A percentile compares a stretch with the other conserved stretches of the same genome.
These are phyloP conservation scores for Paragorgia papillata DNA, from an alignment of 92 coral and sea anemone genomes.

Conservation along the genomic window DNA sequence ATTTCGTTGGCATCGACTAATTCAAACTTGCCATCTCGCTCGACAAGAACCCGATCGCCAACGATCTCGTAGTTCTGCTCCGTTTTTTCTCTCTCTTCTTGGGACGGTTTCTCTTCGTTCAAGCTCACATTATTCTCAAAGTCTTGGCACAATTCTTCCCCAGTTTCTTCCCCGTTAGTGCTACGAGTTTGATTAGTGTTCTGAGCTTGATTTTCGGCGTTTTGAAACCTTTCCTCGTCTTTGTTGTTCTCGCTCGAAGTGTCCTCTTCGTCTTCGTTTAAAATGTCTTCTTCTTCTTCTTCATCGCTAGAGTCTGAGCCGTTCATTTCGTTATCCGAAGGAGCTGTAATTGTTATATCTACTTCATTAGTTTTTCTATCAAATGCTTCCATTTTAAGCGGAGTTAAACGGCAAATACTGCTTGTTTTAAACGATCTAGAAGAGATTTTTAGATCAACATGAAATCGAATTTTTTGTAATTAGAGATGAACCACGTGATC, in stretches of 20 bases:
- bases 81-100: neutral
- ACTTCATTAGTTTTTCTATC: slow-evolving; percentile 15
- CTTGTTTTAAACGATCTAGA: neutral
- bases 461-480: neutral
- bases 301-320: neutral
- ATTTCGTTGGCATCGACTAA: slow-evolving; percentile 96
- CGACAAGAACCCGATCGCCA: slow-evolving; percentile 77
- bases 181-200: neutral
- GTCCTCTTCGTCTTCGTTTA: slow-evolving; percentile 4
- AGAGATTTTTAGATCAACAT: neutral
- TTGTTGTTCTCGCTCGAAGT: neutral
- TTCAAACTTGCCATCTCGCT: slow-evolving; percentile 96
- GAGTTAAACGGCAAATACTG: neutral
- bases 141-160: neutral
- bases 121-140: slow-evolving; percentile 18
- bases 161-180: neutral
- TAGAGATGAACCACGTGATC: slow-evolving; percentile 38
- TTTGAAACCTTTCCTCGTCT: neutral
- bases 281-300: slow-evolving; percentile 4
- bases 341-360: slow-evolving; percentile 35
- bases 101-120: slow-evolving; percentile 22
- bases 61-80: slow-evolving; percentile 26
- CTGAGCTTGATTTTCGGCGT: neutral
- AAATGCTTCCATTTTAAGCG: slow-evolving; percentile 14
- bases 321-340: slow-evolving; percentile 18